A percentile compares a stretch with the other conserved stretches of the same genome.
These are phyloP conservation scores for Adelges cooleyi DNA, from an alignment of 1,140 invertebrate genomes.

Conservation along the genomic window DNA sequence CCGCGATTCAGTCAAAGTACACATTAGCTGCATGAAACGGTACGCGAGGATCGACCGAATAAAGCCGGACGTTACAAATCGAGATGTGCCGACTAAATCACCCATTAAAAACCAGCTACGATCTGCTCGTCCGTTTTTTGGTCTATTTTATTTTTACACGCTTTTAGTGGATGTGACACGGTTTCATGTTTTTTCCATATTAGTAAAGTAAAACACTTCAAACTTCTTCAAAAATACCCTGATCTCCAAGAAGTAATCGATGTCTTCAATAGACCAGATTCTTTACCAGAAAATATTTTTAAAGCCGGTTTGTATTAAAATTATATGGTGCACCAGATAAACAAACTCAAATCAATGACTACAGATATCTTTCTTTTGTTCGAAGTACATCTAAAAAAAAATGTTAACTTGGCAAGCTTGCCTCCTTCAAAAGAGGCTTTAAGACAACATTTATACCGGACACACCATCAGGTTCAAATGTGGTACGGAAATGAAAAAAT, in stretches of 20 bases:
- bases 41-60: background rate
- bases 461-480: conserved; percentile 3
- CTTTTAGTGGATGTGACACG: background rate
- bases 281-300: conserved; percentile 2
- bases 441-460: background rate
- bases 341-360: background rate
- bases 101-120: background rate
- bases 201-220: conserved; percentile 28
- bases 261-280: background rate
- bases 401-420: background rate
- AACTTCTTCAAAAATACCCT: conserved; percentile 8
- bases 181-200: conserved; percentile 20
- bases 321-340: conserved; percentile 8
- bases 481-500: background rate
- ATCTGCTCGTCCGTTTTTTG: background rate
- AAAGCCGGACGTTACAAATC: background rate
- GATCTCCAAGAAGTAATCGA: background rate
- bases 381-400: background rate
- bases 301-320: conserved; percentile 2
- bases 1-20: background rate
- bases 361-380: background rate
- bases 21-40: background rate
- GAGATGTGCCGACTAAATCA: background rate
- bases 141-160: background rate
- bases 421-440: background rate